Conservation (phyloP, 2,888 invertebrate species). For the Caenorhabditis sp. region DNA sequence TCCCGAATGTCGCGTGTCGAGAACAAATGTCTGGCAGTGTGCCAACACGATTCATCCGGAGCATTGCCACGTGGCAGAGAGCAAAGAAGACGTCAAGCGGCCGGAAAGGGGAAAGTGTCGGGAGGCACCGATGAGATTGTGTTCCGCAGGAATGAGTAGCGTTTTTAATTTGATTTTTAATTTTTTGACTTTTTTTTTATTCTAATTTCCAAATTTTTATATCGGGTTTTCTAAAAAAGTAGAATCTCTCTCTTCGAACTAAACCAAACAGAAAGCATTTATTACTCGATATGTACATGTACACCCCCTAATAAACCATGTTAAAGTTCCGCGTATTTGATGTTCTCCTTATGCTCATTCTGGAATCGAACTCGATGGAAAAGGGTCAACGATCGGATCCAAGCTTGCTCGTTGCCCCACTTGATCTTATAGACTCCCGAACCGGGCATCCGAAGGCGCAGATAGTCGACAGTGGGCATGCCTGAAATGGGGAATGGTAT, state of each 20-base stretch:
- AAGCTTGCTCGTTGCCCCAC: constrained; percentile 76
- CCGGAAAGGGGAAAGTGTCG: constrained; percentile 30
- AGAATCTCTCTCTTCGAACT: neutral
- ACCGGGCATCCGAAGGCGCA: constrained; percentile 67
- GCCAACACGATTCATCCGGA: constrained; percentile 48
- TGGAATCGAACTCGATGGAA: constrained; percentile 73
- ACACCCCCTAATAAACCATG: neutral
- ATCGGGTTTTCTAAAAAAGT: too few relatives aligned
- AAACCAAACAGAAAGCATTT: too few relatives aligned
- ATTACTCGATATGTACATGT: neutral
- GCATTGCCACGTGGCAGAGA: constrained; percentile 50
- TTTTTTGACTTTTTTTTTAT: neutral
- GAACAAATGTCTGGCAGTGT: constrained; percentile 65
- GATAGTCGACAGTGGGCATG: constrained; percentile 75
- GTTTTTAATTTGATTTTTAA: neutral
- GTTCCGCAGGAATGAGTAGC: constrained; percentile 58
- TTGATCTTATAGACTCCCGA: constrained; percentile 73
- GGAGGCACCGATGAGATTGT: constrained; percentile 61
- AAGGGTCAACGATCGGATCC: constrained; percentile 74
- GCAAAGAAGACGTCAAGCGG: constrained; percentile 60
- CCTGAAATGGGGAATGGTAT: constrained; percentile 59
- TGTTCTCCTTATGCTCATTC: constrained; percentile 60
- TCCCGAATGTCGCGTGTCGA: constrained; percentile 67
- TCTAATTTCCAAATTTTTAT: too few relatives aligned
- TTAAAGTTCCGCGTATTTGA: constrained; percentile 44